Base-by-base conservation (phyloP, 2,113 vertebrate genomes). In the Mirounga angustirostris region DNA sequence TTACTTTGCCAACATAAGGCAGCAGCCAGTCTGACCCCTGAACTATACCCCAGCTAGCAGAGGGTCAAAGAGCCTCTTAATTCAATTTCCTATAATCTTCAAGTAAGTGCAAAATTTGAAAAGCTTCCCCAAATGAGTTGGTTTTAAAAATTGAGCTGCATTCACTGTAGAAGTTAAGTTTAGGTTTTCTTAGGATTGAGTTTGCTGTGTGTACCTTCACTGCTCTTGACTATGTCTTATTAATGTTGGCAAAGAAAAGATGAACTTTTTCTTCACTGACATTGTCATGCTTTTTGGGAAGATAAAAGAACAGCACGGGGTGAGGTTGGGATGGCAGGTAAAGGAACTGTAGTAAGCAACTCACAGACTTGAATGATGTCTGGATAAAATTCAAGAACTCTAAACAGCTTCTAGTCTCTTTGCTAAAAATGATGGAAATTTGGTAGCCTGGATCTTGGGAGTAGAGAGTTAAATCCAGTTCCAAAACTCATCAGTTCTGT, bases 61-160 rank as follows among this genome's bases (percentile, higher is more conserved):
- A 61, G 15, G 89, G 76, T 88, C 86, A 95, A 80, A 97, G 26
- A 96, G 15, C 15, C 65, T 82, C 92, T 94, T 95, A 94, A 95
- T 95, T 97, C 89, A 93, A 82, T 95, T 93, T 95, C 65, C 56
- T 59, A 30, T 67, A 69, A 92, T 97, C 65, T 92, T 95, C 73
- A 96, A 83, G 56, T 74, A 89, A 92, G 79, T 76, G 24, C 28
- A 96, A 61, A 69, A 89, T 97, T 95, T 96, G 33, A 95, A 98
- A 97, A 96, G 67, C 79, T 92, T 97, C 63, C 61, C 16, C 2
- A 86, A 92, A 83, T 89, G 85, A 95, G 46, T 40, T 86, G 73
- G 54, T 91, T 95, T 94, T 10, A 89, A 96, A 97, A 91, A 67
- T 67, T 95, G 19, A 33, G 61, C 50, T 91, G n/a, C 16, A 63